phyloP scores from a whole-genome alignment of 2,113 vertebrate genomes.

The Nothocercus julius region DNA sequence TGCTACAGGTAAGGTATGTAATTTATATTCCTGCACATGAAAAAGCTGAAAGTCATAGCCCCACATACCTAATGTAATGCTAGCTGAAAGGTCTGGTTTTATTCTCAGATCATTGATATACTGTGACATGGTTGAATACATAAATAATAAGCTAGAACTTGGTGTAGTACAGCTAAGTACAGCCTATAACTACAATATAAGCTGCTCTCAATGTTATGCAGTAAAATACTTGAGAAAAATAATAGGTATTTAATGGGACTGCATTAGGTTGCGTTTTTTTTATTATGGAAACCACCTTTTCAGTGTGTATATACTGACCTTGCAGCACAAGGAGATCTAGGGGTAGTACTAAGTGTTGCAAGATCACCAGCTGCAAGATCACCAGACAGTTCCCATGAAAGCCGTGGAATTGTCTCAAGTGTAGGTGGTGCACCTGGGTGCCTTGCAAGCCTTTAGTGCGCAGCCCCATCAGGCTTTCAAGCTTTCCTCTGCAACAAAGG shows the following conservation, averaged over 20 bases:
- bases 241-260: not conserved
- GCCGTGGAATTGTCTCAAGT: not conserved
- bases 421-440: rapidly evolving
- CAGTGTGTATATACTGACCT: not conserved
- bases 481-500: not conserved
- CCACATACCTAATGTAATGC: not conserved
- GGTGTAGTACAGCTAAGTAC: not conserved
- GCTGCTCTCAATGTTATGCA: not conserved
- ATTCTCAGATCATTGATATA: not conserved
- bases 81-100: not conserved
- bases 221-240: not conserved
- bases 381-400: not conserved
- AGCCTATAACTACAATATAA: not conserved
- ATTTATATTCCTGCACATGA: rapidly evolving
- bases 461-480: not conserved
- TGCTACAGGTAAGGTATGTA: not conserved
- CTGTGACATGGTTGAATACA: not conserved
- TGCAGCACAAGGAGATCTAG: not conserved
- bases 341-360: not conserved
- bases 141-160: not conserved
- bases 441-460: not conserved
- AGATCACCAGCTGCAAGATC: not conserved
- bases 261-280: not conserved
- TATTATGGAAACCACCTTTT: not conserved
- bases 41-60: not conserved